Percentiles rank a stretch among this genome's conserved stretches.
These are phyloP conservation scores for Escarpia spicata DNA, from an alignment of 2,888 invertebrate genomes.

Conservation along the genomic window DNA sequence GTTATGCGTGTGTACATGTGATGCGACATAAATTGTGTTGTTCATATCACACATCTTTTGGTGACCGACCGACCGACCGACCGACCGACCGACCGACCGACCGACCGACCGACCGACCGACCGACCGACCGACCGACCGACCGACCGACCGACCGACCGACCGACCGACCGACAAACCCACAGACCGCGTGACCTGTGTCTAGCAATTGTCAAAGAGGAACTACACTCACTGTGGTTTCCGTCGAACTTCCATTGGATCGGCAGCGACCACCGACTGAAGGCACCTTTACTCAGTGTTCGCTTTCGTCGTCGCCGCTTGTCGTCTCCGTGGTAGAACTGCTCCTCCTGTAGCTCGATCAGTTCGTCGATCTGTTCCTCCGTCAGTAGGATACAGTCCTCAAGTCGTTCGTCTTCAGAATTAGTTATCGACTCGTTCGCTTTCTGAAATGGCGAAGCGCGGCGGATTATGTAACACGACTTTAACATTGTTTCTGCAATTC, in stretches of 20 bases:
- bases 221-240: background rate
- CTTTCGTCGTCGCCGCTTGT: background rate
- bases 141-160: no score
- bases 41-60: no score
- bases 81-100: no score
- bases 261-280: background rate
- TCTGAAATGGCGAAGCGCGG: background rate
- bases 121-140: no score
- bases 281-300: background rate
- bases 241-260: background rate
- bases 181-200: no score
- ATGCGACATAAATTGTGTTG: no score
- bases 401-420: background rate
- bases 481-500: no score
- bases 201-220: background rate
- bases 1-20: no score
- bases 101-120: no score
- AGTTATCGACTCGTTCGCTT: background rate
- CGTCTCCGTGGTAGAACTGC: background rate
- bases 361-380: slow-evolving; percentile 6
- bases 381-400: background rate
- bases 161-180: no score
- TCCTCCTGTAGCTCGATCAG: background rate
- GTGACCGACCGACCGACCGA: no score
- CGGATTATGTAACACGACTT: background rate